Evolutionary conservation across 1,140 invertebrate species (phyloP).

Genomic region (Drosophila teissieri): DNA sequence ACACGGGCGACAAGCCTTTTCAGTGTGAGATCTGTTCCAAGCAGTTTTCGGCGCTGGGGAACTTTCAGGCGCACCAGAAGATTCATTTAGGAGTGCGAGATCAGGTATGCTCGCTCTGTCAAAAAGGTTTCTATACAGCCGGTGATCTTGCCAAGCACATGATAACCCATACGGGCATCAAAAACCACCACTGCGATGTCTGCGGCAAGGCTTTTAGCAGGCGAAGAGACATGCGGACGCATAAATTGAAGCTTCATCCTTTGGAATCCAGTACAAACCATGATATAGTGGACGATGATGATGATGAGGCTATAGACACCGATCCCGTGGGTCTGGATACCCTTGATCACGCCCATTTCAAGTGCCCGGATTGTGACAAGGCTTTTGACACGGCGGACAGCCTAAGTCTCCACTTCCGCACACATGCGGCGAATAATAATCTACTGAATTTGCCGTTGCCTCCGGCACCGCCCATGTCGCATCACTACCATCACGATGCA

Average conservation of each 20-base stretch:
- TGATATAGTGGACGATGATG: constrained; percentile 76
- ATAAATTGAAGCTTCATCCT: constrained; percentile 79
- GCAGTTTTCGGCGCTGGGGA: constrained; percentile 86
- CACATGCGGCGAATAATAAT: constrained; percentile 70
- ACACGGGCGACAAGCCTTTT: constrained; percentile 92
- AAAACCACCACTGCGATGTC: constrained; percentile 90
- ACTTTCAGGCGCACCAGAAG: constrained; percentile 87
- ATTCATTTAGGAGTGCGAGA: constrained; percentile 87
- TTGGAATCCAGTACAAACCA: constrained; percentile 57
- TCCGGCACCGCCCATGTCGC: constrained; percentile 61
- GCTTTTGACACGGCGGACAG: constrained; percentile 75
- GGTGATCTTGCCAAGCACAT: constrained; percentile 90
- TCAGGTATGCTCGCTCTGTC: constrained; percentile 89
- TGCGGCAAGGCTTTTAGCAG: constrained; percentile 90
- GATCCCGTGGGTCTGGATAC: constrained; percentile 71
- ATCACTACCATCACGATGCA: constrained; percentile 68
- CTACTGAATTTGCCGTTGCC: constrained; percentile 68
- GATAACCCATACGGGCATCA: constrained; percentile 90
- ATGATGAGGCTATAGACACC: constrained; percentile 74
- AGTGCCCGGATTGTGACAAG: constrained; percentile 83
- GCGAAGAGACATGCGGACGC: constrained; percentile 86
- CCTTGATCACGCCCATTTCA: constrained; percentile 69
- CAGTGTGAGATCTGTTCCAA: constrained; percentile 92
- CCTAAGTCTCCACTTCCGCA: constrained; percentile 78
- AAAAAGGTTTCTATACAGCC: constrained; percentile 89